A percentile compares a stretch with the other conserved stretches of the same genome.
These are phyloP conservation scores for Agonopterix alstromeriana DNA, from an alignment of 2,888 invertebrate genomes.

Conservation along the genomic window DNA sequence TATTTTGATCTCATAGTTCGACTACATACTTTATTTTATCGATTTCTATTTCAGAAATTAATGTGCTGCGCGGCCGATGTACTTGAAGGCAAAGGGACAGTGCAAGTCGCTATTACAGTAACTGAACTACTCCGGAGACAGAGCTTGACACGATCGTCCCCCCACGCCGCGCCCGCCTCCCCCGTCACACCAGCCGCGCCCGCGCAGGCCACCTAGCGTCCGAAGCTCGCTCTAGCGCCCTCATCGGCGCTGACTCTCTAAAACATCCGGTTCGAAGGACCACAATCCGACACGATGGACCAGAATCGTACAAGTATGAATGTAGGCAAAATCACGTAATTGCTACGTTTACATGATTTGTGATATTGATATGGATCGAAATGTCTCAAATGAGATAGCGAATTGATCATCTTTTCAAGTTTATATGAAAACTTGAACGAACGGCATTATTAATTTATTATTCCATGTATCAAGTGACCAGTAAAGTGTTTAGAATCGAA, in stretches of 20 bases:
- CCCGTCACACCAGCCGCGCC: slow-evolving; percentile 15
- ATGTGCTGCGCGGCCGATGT: slow-evolving; percentile 95
- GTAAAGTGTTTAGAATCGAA: slow-evolving; percentile 2
- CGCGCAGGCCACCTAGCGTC: slow-evolving; percentile 59
- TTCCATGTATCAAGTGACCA: neutral
- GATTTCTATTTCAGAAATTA: slow-evolving; percentile 82
- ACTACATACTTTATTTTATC: too few relatives aligned
- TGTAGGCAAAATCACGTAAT: too few relatives aligned
- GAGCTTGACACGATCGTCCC: slow-evolving; percentile 24
- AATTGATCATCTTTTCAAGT: too few relatives aligned
- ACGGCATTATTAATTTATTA: too few relatives aligned
- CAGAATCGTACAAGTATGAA: neutral
- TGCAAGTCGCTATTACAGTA: slow-evolving; percentile 93
- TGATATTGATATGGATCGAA: too few relatives aligned
- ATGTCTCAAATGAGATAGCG: too few relatives aligned
- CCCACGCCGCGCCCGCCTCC: slow-evolving; percentile 16
- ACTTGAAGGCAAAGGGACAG: slow-evolving; percentile 91
- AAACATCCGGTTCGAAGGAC: neutral
- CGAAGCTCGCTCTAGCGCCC: slow-evolving; percentile 56
- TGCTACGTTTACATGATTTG: too few relatives aligned
- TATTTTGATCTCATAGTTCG: too few relatives aligned
- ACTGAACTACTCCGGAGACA: slow-evolving; percentile 85
- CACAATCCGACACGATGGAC: neutral
- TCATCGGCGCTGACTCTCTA: slow-evolving; percentile 50
- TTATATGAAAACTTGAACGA: too few relatives aligned